Percentiles rank a stretch among this genome's conserved stretches.
These are phyloP conservation scores for Diaperis boleti DNA, from an alignment of 2,888 invertebrate species.

Conservation along the genomic window DNA sequence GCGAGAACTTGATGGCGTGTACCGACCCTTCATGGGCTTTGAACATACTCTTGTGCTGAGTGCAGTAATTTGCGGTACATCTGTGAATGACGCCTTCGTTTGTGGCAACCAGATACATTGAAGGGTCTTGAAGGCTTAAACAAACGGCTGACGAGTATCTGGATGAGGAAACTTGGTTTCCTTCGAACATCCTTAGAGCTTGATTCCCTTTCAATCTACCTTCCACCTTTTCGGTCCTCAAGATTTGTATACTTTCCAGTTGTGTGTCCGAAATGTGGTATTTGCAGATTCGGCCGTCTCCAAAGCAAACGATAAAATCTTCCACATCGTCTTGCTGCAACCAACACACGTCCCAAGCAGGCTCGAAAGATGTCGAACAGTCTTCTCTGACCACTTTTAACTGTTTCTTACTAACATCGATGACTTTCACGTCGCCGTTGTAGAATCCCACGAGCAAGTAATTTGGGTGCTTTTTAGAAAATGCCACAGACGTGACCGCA, in stretches of 20 bases:
- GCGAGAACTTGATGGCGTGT: slow-evolving; percentile 78
- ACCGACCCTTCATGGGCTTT: slow-evolving; percentile 82
- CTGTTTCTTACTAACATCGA: slow-evolving; percentile 74
- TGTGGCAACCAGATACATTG: slow-evolving; percentile 83
- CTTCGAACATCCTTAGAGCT: slow-evolving; percentile 60
- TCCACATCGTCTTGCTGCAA: slow-evolving; percentile 59
- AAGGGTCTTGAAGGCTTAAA: slow-evolving; percentile 71
- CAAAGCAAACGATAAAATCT: slow-evolving; percentile 71
- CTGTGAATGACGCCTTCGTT: slow-evolving; percentile 87
- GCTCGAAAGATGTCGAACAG: slow-evolving; percentile 52
- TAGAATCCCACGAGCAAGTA: slow-evolving; percentile 81
- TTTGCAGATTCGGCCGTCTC: slow-evolving; percentile 68
- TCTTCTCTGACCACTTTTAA: slow-evolving; percentile 49
- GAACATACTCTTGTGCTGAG: slow-evolving; percentile 68
- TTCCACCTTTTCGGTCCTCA: slow-evolving; percentile 75
- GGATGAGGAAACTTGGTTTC: slow-evolving; percentile 58
- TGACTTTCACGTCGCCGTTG: slow-evolving; percentile 79
- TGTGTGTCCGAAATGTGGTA: slow-evolving; percentile 45
- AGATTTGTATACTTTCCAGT: slow-evolving; percentile 67
- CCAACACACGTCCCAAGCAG: slow-evolving; percentile 54
- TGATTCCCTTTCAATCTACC: slow-evolving; percentile 73
- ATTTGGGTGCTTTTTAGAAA: slow-evolving; percentile 78
- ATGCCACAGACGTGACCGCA: slow-evolving; percentile 77
- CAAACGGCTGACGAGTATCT: slow-evolving; percentile 75
- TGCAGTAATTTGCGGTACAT: slow-evolving; percentile 85